phyloP scores from a whole-genome alignment of 2,888 invertebrate species.

The Leptopilina syphax region DNA sequence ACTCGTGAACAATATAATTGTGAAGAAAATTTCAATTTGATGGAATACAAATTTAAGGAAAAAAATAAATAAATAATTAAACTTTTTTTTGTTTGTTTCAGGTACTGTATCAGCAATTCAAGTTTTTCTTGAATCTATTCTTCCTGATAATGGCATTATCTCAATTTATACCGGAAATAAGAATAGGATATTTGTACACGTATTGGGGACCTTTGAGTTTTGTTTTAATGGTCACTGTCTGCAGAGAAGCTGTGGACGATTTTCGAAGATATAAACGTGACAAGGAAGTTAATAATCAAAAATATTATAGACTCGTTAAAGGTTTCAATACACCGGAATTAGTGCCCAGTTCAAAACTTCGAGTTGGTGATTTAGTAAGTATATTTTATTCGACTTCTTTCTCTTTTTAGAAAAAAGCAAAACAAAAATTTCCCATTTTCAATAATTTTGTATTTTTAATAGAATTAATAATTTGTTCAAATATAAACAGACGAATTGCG shows the following conservation, averaged over 20 bases:
- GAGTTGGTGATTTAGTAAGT: slow-evolving; percentile 83
- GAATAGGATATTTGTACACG: slow-evolving; percentile 98
- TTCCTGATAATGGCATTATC: slow-evolving; percentile 98
- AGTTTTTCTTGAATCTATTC: slow-evolving; percentile 98
- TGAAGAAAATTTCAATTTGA: too few relatives aligned
- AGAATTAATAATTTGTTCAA: too few relatives aligned
- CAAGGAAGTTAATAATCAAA: slow-evolving; percentile 96
- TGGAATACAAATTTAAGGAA: too few relatives aligned
- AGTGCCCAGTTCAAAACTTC: slow-evolving; percentile 91
- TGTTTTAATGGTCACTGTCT: slow-evolving; percentile 96
- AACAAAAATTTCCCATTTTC: too few relatives aligned
- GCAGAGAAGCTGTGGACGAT: slow-evolving; percentile 98
- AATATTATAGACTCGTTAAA: slow-evolving; percentile 89
- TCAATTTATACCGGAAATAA: slow-evolving; percentile 97
- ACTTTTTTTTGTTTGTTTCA: slow-evolving; percentile 71
- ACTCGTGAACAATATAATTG: too few relatives aligned
- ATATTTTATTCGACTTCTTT: not conserved
- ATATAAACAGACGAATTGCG: too few relatives aligned
- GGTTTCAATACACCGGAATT: slow-evolving; percentile 82
- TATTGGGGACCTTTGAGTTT: slow-evolving; percentile 99
- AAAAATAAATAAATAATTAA: not conserved
- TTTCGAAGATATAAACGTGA: slow-evolving; percentile 91
- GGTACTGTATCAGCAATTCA: slow-evolving; percentile 99
- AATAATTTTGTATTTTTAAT: too few relatives aligned
- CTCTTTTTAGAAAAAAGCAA: not conserved